These are phyloP conservation scores for Sceloporus tristichus DNA, from an alignment of 2,113 vertebrate species.

Conservation along the genomic window DNA sequence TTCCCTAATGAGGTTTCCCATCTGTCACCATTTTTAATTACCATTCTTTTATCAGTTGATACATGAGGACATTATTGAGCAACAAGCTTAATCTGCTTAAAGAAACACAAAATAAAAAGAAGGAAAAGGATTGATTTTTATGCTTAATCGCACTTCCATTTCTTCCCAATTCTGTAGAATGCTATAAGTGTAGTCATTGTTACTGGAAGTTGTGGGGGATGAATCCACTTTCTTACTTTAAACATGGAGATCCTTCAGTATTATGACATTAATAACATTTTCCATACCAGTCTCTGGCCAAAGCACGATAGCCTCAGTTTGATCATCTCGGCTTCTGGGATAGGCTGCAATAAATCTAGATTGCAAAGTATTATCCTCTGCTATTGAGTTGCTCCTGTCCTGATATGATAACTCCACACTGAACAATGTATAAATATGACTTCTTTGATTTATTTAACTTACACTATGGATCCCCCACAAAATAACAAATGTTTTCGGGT, in stretches of 20 bases:
- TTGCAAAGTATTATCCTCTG: too few relatives aligned
- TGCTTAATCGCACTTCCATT: constrained; percentile 25
- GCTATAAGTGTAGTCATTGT: neutral
- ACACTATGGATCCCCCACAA: too few relatives aligned
- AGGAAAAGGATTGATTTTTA: neutral
- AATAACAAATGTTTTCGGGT: too few relatives aligned
- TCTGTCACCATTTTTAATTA: constrained; percentile 28
- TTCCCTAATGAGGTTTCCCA: constrained; percentile 10
- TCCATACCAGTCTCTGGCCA: neutral
- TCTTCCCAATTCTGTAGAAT: constrained; percentile 2
- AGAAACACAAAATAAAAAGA: neutral
- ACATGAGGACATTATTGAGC: neutral
- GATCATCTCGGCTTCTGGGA: too few relatives aligned
- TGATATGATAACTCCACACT: too few relatives aligned
- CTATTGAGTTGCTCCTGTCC: too few relatives aligned
- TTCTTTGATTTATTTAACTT: too few relatives aligned
- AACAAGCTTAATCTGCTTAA: constrained; percentile 21
- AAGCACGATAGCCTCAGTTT: too few relatives aligned
- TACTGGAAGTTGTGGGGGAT: neutral
- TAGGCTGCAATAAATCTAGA: too few relatives aligned
- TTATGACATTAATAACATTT: neutral
- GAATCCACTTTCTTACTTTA: neutral
- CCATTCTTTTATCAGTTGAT: constrained; percentile 30
- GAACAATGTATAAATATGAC: too few relatives aligned
- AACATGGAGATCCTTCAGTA: neutral